Evolutionary conservation across 2,797 vertebrate species (phyloP).

Genomic region (Crenuchus spilurus): DNA sequence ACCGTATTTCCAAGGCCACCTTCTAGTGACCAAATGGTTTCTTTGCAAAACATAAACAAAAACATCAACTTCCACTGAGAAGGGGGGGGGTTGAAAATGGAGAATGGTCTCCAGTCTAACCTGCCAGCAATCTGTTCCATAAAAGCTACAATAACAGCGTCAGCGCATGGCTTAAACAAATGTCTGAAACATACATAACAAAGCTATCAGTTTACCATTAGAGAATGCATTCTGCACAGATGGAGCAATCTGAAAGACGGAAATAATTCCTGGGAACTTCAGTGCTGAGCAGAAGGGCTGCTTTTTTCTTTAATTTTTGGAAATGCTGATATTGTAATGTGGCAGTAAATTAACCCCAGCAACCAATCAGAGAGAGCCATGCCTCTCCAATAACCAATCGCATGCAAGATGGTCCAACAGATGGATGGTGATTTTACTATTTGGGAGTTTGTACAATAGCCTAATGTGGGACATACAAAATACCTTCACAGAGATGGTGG

Average conservation of each 20-base stretch:
- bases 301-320: conserved; percentile 11
- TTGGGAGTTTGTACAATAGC: not conserved
- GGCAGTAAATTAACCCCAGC: conserved; percentile 47
- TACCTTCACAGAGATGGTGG: conserved; percentile 27
- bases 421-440: not conserved
- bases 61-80: conserved; percentile 57
- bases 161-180: conserved; percentile 50
- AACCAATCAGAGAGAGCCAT: conserved; percentile 12
- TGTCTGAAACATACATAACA: conserved; percentile 50
- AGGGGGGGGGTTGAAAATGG: conserved; percentile 44
- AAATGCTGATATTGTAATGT: conserved; percentile 39
- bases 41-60: conserved; percentile 54
- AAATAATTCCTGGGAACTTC: conserved; percentile 41
- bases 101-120: conserved; percentile 42
- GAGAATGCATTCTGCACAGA: conserved; percentile 52
- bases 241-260: conserved; percentile 51
- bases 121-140: conserved; percentile 60
- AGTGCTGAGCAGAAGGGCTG: conserved; percentile 41
- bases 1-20: conserved; percentile 41
- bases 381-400: conserved; percentile 8
- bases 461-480: not conserved
- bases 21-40: conserved; percentile 60
- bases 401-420: not conserved
- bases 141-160: conserved; percentile 58
- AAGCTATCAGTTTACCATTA: conserved; percentile 50